These are phyloP conservation scores for Petrolisthes manimaculis DNA, from an alignment of 2,888 invertebrate species.

Conservation along the genomic window DNA sequence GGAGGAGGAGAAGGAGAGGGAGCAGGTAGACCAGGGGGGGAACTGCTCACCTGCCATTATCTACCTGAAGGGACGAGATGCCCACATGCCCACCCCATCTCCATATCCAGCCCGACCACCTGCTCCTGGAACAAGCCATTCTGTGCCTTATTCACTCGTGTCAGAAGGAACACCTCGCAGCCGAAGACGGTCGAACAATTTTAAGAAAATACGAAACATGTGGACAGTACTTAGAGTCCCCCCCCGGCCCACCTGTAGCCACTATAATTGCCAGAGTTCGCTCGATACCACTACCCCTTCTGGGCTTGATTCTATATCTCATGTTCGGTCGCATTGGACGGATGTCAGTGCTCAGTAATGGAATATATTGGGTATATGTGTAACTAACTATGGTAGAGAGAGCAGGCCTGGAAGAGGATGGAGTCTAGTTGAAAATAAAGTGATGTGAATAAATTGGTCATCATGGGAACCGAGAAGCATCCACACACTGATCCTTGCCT, in stretches of 20 bases:
- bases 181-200: conserved; percentile 37
- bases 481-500: no score
- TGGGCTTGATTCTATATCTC: conserved; percentile 9
- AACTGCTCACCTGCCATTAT: conserved; percentile 64
- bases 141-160: conserved; percentile 23
- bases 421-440: no score
- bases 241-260: conserved; percentile 61
- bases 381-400: background rate
- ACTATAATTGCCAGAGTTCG: conserved; percentile 39
- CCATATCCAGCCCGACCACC: conserved; percentile 55
- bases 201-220: conserved; percentile 49
- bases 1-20: conserved; percentile 54
- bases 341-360: background rate
- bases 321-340: background rate
- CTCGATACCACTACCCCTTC: conserved; percentile 25
- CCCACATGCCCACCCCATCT: conserved; percentile 61
- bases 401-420: no score
- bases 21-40: conserved; percentile 56
- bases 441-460: no score
- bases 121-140: conserved; percentile 30
- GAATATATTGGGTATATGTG: background rate
- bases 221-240: conserved; percentile 39
- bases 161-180: conserved; percentile 25
- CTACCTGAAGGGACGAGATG: conserved; percentile 64
- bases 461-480: no score